phyloP scores from a whole-genome alignment of 2,888 invertebrate species.

The Punctoribates punctum region DNA sequence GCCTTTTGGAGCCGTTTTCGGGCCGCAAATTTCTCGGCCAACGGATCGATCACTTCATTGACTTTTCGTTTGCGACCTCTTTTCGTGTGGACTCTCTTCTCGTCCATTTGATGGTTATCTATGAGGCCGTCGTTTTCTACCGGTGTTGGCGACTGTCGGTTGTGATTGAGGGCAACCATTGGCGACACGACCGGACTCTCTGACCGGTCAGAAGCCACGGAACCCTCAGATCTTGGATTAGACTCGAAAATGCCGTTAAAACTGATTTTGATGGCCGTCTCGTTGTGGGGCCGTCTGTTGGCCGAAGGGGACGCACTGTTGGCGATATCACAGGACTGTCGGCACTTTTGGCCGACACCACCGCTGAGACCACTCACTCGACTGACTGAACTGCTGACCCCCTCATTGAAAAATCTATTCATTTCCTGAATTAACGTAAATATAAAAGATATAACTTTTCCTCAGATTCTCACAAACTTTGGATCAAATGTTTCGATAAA shows the following conservation, averaged over 20 bases:
- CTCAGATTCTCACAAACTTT: background rate
- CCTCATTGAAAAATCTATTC: background rate
- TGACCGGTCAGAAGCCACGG: slow-evolving; percentile 6
- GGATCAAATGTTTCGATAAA: background rate
- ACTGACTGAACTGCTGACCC: slow-evolving; percentile 4
- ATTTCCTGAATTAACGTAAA: background rate
- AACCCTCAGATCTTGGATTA: slow-evolving; percentile 7
- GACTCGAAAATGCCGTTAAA: slow-evolving; percentile 28
- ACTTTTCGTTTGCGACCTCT: slow-evolving; percentile 34
- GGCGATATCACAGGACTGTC: slow-evolving; percentile 45
- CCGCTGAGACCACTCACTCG: slow-evolving; percentile 4
- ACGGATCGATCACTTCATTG: slow-evolving; percentile 31
- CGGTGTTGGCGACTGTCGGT: background rate
- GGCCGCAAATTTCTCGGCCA: slow-evolving; percentile 18
- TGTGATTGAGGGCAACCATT: slow-evolving; percentile 11
- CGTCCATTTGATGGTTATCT: background rate
- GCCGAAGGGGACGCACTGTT: slow-evolving; percentile 54
- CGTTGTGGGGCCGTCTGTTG: slow-evolving; percentile 59
- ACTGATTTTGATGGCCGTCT: slow-evolving; percentile 36
- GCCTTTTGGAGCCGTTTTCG: slow-evolving; percentile 57
- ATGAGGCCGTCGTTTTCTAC: background rate
- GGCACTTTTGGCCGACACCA: slow-evolving; percentile 1
- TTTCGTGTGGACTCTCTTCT: background rate
- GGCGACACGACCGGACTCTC: slow-evolving; percentile 20
- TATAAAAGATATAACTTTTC: background rate